phyloP scores from a whole-genome alignment of 2,888 invertebrate species.

The Hypsopygia costalis region DNA sequence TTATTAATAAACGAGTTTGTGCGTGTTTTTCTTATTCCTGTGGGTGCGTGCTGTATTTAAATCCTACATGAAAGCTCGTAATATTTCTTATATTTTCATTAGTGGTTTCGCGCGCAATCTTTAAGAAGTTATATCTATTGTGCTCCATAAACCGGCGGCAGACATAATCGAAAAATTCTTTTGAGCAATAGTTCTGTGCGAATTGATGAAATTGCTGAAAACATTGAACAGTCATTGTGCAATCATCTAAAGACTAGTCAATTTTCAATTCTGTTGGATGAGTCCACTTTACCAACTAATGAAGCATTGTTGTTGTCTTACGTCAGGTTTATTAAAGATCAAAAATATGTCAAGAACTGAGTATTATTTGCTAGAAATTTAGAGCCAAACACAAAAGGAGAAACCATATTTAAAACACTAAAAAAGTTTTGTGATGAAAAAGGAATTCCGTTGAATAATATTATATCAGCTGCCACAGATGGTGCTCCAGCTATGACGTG shows the following conservation, averaged over 20 bases:
- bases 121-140: slow-evolving; percentile 22
- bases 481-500: slow-evolving; percentile 22
- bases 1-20: slow-evolving; percentile 16
- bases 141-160: slow-evolving; percentile 20
- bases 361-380: too few species aligned
- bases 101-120: slow-evolving; percentile 19
- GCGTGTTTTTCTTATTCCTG: slow-evolving; percentile 19
- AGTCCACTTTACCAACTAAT: slow-evolving; percentile 33
- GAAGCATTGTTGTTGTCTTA: too few species aligned
- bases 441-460: too few species aligned
- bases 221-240: slow-evolving; percentile 10
- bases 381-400: too few species aligned
- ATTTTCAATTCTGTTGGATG: slow-evolving; percentile 23
- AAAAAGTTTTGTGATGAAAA: too few species aligned
- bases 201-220: too few species aligned
- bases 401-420: too few species aligned
- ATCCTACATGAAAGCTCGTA: slow-evolving; percentile 14
- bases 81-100: slow-evolving; percentile 20
- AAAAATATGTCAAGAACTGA: too few species aligned
- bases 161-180: slow-evolving; percentile 26
- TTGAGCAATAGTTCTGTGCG: too few species aligned
- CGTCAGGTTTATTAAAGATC: slow-evolving; percentile 29
- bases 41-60: slow-evolving; percentile 13
- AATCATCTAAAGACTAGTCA: slow-evolving; percentile 13
- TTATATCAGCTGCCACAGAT: too few species aligned